Percentiles rank a stretch among this genome's conserved stretches.
phyloP scores from a whole-genome alignment of 2,797 vertebrate genomes.

The Coreius guichenoti region DNA sequence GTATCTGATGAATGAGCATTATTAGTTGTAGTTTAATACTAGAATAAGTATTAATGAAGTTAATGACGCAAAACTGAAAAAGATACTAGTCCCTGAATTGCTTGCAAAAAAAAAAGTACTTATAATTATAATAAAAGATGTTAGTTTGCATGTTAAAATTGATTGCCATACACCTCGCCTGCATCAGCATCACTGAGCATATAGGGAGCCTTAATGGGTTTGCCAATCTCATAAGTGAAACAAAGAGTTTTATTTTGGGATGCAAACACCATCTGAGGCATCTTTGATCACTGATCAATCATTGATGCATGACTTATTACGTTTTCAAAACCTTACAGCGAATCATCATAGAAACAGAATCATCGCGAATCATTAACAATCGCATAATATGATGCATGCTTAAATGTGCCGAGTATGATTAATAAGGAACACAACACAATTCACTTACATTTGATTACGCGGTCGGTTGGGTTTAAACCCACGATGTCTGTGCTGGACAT shows the following conservation, averaged over 20 bases:
- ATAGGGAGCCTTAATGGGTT: slow-evolving; percentile 21
- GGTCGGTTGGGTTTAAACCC: slow-evolving; percentile 75
- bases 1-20: not conserved
- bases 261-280: slow-evolving; percentile 3
- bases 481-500: slow-evolving; percentile 80
- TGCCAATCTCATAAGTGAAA: slow-evolving; percentile 24
- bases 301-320: not conserved
- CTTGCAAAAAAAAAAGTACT: not conserved
- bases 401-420: slow-evolving; percentile 12
- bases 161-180: slow-evolving; percentile 39
- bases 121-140: not conserved
- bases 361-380: not conserved
- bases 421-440: not conserved
- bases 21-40: no score
- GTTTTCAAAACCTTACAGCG: not conserved
- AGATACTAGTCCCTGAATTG: not conserved
- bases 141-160: not conserved
- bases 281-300: slow-evolving; percentile 1
- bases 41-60: no score
- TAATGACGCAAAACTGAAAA: not conserved
- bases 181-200: slow-evolving; percentile 49
- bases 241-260: not conserved
- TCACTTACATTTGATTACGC: slow-evolving; percentile 80
- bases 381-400: not conserved
- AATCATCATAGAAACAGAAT: slow-evolving; percentile 7